phyloP scores from a whole-genome alignment of 2,113 vertebrate species.

The Coptodon bakossiorum region DNA sequence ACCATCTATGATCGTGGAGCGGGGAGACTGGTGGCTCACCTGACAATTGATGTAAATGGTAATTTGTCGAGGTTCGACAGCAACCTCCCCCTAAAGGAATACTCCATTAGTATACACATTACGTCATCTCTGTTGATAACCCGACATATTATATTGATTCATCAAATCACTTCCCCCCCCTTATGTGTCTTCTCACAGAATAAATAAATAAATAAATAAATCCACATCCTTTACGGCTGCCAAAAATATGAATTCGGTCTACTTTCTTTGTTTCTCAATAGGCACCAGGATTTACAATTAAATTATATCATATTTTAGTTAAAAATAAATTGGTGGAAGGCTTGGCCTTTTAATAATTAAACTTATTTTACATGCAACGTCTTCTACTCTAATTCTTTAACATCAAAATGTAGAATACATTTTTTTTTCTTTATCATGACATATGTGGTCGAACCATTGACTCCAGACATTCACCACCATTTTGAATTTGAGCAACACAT shows the following conservation, averaged over 20 bases:
- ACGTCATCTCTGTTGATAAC: slow-evolving; percentile 66
- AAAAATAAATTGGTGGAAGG: background rate
- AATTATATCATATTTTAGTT: background rate
- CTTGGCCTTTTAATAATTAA: background rate
- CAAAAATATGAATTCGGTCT: background rate
- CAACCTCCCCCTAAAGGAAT: slow-evolving; percentile 17
- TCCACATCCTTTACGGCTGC: background rate
- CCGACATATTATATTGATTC: slow-evolving; percentile 47
- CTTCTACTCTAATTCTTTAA: background rate
- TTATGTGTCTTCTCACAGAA: background rate
- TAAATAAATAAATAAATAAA: background rate
- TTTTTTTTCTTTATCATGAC: background rate
- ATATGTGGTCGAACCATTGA: background rate
- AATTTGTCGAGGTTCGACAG: background rate
- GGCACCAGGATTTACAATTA: background rate
- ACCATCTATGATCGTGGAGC: slow-evolving; percentile 51
- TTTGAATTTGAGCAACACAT: background rate
- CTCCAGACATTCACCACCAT: background rate
- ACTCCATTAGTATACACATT: slow-evolving; percentile 52
- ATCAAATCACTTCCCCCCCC: slow-evolving; percentile 8
- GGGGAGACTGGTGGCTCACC: slow-evolving; percentile 39
- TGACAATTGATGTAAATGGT: background rate
- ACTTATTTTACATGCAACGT: background rate
- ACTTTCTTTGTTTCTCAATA: background rate
- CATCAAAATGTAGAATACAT: background rate